phyloP scores from a whole-genome alignment of 1,140 invertebrate species.

The Lysiphlebus fabarum region DNA sequence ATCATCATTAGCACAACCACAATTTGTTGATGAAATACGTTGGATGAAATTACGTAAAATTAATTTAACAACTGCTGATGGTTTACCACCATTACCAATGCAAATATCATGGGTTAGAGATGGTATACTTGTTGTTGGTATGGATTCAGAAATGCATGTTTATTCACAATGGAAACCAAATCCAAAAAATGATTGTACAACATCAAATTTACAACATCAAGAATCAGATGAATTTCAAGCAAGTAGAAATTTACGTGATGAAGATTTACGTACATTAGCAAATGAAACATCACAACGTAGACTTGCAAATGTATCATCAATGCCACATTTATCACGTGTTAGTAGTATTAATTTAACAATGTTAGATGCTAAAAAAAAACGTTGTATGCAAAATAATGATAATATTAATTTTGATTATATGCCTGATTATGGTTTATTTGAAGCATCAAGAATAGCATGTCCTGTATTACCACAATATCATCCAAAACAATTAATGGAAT shows the following conservation, averaged over 20 bases:
- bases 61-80: slow-evolving; percentile 89
- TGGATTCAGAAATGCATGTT: slow-evolving; percentile 99
- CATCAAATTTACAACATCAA: slow-evolving; percentile 50
- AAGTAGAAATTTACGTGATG: slow-evolving; percentile 73
- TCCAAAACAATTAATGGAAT: slow-evolving; percentile 96
- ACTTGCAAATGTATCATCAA: slow-evolving; percentile 70
- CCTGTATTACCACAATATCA: slow-evolving; percentile 99
- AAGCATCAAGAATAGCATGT: slow-evolving; percentile 92
- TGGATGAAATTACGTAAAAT: slow-evolving; percentile 96
- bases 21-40: slow-evolving; percentile 81
- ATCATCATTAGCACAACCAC: slow-evolving; percentile 77
- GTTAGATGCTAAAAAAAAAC: slow-evolving; percentile 68
- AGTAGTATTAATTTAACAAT: slow-evolving; percentile 80
- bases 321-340: slow-evolving; percentile 75
- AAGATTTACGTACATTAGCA: slow-evolving; percentile 71
- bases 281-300: slow-evolving; percentile 68
- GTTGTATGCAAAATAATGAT: slow-evolving; percentile 59
- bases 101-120: slow-evolving; percentile 98
- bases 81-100: slow-evolving; percentile 93
- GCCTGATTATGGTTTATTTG: slow-evolving; percentile 93
- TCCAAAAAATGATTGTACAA: slow-evolving; percentile 51
- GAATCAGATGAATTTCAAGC: slow-evolving; percentile 67
- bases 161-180: slow-evolving; percentile 96
- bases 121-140: slow-evolving; percentile 95
- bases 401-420: slow-evolving; percentile 68